Percentiles rank a stretch among this genome's conserved stretches.
Evolutionary conservation across 2,113 vertebrate species (phyloP).

Genomic region (Tor tambroides): DNA sequence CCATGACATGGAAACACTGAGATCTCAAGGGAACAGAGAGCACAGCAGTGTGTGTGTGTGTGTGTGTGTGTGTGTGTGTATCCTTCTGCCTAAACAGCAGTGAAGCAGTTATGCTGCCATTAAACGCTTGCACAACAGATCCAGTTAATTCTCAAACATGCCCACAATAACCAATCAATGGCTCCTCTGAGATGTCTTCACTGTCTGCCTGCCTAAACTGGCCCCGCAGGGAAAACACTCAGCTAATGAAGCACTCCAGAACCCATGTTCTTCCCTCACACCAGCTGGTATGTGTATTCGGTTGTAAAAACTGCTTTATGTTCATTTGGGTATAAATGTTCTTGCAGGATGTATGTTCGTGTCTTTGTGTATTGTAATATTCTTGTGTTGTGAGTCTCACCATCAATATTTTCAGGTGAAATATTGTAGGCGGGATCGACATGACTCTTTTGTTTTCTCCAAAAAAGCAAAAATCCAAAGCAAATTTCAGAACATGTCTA

Average conservation of each 20-base stretch:
- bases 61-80: constrained; percentile 1
- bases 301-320: constrained; percentile 31
- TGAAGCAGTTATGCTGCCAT: constrained; percentile 2
- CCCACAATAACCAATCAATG: constrained; percentile 36
- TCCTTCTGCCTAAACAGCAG: background rate
- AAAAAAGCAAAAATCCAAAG: background rate
- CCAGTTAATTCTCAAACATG: constrained; percentile 43
- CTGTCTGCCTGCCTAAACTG: constrained; percentile 26
- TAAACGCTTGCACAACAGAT: constrained; percentile 46
- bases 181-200: constrained; percentile 32
- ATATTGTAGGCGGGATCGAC: background rate
- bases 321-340: constrained; percentile 12
- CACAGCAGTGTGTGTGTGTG: background rate
- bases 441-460: background rate
- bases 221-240: constrained; percentile 34
- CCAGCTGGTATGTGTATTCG: constrained; percentile 26
- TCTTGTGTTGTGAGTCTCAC: background rate
- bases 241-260: constrained; percentile 39
- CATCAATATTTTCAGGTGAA: background rate
- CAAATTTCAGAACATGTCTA: background rate
- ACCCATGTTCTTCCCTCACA: constrained; percentile 21
- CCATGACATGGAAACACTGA: background rate
- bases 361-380: background rate
- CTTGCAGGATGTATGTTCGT: constrained; percentile 5
- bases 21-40: background rate